A percentile compares a stretch with the other conserved stretches of the same genome.
Evolutionary conservation across 2,797 vertebrate genomes (phyloP).

Genomic region (Lerista edwardsae): DNA sequence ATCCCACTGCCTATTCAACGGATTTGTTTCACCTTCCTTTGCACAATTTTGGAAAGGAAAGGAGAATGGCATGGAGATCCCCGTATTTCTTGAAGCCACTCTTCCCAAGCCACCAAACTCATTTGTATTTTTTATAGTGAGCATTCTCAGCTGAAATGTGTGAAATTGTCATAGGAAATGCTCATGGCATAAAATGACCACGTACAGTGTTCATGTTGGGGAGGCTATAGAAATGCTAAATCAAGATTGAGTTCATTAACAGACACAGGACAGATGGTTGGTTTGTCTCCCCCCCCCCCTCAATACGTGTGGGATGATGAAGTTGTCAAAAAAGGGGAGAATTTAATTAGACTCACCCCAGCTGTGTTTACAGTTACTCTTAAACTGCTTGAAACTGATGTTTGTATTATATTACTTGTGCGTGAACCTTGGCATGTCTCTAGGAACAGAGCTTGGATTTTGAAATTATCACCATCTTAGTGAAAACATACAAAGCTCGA

Average conservation of each 20-base stretch:
- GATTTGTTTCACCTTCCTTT: neutral
- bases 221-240: constrained; percentile 3
- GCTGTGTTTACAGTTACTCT: neutral
- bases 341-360: neutral
- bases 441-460: neutral
- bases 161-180: neutral
- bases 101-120: neutral
- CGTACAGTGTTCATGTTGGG: neutral
- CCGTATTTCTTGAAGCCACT: neutral
- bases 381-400: neutral
- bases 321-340: neutral
- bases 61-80: neutral
- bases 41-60: neutral
- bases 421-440: neutral
- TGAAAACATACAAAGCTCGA: neutral
- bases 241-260: neutral
- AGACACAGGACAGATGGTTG: neutral
- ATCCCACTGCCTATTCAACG: neutral
- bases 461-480: neutral
- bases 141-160: neutral
- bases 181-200: neutral
- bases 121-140: neutral
- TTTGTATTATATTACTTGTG: neutral
- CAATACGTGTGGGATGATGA: neutral
- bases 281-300: neutral